Evolutionary conservation across 2,797 vertebrate species (phyloP).

Genomic region (Trematomus bernacchii): DNA sequence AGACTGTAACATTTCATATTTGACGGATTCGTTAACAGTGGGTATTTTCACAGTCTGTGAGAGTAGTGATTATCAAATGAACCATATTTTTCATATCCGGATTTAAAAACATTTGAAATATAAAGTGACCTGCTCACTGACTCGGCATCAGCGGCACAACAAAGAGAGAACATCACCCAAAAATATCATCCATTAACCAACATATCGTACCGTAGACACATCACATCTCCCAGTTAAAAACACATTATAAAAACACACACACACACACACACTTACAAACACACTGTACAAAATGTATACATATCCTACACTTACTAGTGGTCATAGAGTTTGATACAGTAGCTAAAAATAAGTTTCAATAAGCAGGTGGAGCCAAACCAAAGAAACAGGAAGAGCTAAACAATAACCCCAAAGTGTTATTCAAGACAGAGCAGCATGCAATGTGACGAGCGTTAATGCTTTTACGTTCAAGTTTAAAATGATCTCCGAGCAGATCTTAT

Average conservation of each 20-base stretch:
- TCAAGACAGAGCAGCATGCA: too few relatives aligned
- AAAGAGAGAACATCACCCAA: not conserved
- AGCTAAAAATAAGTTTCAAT: too few relatives aligned
- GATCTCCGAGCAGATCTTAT: too few relatives aligned
- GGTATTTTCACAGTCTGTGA: not conserved
- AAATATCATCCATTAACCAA: slow-evolving; percentile 3
- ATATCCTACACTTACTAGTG: too few relatives aligned
- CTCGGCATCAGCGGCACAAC: slow-evolving; percentile 3
- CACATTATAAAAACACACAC: not conserved
- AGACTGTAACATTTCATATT: not conserved
- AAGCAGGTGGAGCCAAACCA: too few relatives aligned
- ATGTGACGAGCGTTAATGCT: too few relatives aligned
- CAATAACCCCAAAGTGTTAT: too few relatives aligned
- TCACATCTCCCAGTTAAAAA: not conserved
- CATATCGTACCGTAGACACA: slow-evolving; percentile 24
- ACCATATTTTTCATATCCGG: not conserved
- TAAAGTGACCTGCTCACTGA: slow-evolving; percentile 32
- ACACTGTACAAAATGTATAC: slow-evolving; percentile 38
- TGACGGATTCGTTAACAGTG: slow-evolving; percentile 5
- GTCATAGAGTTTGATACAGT: too few relatives aligned
- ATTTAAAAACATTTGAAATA: not conserved
- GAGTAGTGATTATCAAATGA: not conserved
- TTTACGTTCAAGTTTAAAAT: too few relatives aligned
- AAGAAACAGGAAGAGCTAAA: too few relatives aligned
- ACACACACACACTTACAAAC: slow-evolving; percentile 7